phyloP scores from a whole-genome alignment of 2,888 invertebrate species.

The Catotricha subobsoleta region DNA sequence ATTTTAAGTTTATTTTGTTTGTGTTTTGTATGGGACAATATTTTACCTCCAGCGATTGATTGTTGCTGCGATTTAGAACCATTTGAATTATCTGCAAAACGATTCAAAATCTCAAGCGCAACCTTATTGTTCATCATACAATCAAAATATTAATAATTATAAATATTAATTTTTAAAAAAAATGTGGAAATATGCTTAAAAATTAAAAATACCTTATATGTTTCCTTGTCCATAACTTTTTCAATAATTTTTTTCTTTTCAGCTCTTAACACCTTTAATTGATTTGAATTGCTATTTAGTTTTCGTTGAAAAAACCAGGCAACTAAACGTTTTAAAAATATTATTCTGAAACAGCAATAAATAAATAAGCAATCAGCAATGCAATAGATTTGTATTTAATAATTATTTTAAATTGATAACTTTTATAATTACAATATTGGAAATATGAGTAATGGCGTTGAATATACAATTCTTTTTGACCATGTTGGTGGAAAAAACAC shows the following conservation, averaged over 20 bases:
- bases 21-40: neutral
- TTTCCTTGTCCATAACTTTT: conserved; percentile 93
- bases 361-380: conserved; percentile 10
- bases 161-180: neutral
- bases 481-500: conserved; percentile 61
- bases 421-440: conserved; percentile 54
- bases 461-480: conserved; percentile 53
- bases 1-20: no score
- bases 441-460: conserved; percentile 59
- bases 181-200: no score
- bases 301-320: conserved; percentile 80
- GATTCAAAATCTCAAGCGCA: conserved; percentile 26
- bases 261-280: conserved; percentile 49
- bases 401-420: neutral
- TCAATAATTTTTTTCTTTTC: conserved; percentile 80
- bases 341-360: conserved; percentile 41
- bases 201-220: conserved; percentile 80
- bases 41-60: conserved; percentile 9
- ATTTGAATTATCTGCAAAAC: conserved; percentile 24
- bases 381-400: conserved; percentile 1
- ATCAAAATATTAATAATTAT: neutral
- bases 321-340: conserved; percentile 56
- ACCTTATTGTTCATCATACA: no score
- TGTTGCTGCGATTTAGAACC: conserved; percentile 8
- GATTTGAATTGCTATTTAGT: conserved; percentile 56